Percentiles rank a stretch among this genome's conserved stretches.
phyloP scores from a whole-genome alignment of 37 sponge, comb jelly and placozoan species.

The Cladorhizidae sp. region DNA sequence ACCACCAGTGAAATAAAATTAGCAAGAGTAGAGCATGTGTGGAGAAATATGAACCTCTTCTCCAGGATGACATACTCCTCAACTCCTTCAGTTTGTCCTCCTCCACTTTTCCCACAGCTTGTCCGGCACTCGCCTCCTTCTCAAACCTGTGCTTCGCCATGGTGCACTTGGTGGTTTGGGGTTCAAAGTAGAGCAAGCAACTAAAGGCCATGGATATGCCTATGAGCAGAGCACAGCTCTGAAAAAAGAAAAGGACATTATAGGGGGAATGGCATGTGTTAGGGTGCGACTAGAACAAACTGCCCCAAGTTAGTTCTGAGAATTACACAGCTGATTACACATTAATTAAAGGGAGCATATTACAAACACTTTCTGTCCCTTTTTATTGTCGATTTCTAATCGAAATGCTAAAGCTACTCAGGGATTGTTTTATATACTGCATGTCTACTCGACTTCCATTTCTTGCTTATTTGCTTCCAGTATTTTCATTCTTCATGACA shows the following conservation, averaged over 20 bases:
- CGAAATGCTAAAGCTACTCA: too few species aligned
- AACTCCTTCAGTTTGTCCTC: conserved; percentile 47
- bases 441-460: too few species aligned
- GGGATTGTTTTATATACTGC: too few species aligned
- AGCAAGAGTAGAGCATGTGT: conserved; percentile 22
- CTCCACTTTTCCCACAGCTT: conserved; percentile 55
- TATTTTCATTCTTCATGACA: too few species aligned
- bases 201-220: neutral
- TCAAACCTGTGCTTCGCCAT: conserved; percentile 55
- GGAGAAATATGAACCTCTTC: conserved; percentile 40
- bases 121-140: conserved; percentile 57
- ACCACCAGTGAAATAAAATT: conserved; percentile 42
- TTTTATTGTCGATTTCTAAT: too few species aligned
- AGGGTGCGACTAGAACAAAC: too few species aligned
- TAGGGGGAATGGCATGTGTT: too few species aligned
- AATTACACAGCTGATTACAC: too few species aligned
- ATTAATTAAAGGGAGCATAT: too few species aligned
- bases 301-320: too few species aligned
- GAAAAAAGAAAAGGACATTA: neutral
- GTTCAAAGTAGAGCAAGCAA: conserved; percentile 49
- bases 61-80: conserved; percentile 41
- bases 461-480: too few species aligned
- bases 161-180: conserved; percentile 30
- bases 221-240: conserved; percentile 24
- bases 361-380: too few species aligned